Base-by-base conservation (phyloP, 2,113 vertebrate species). In the Pelodiscus sinensis region DNA sequence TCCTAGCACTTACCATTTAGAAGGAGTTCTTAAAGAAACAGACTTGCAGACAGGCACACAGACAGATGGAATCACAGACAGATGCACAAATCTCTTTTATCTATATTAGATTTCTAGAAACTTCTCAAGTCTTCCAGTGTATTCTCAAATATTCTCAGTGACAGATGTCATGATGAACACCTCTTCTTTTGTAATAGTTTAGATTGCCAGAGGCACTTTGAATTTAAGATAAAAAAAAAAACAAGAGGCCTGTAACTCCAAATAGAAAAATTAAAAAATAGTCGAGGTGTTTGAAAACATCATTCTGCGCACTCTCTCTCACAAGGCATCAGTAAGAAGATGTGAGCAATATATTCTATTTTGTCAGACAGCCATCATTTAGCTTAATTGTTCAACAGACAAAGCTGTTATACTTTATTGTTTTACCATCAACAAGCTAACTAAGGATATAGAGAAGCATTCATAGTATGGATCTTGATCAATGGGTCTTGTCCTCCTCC, bases 281-380 rank as follows among this genome's bases (percentile, higher is more conserved):
- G 27, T 15, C 22, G 13, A 31, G 27, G 50, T 8, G 18, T 78
- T n/a, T 78, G 44, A 50, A 52, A 78, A 78, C 15, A 27, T 19
- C 73, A 50, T 10, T 25, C n/a, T 38, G 14, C 65, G 87, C 83
- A 16, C 27, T 65, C 19, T 7, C 31, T 81, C 80, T 31, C 27
- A 79, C 50, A 82, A 79, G 22, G 12, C 1, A 14, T 0, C 3
- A 19, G 22, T 27, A 44, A 71, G 84, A 77, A 52, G 18, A n/a
- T 21, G 71, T 56, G 73, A 54, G 9, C 44, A 1, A 55, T 60
- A 86, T 75, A 31, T 25, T 35, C 50, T 38, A 10, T 0, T 0
- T 22, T 38, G 6, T 55, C 35, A 90, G 24, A 83, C 71, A 31
- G 80, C 6, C 4, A 68, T 2, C 12, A 3, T 8, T 80, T 78